These are phyloP conservation scores for Halisarca cf. caerulea DNA, from an alignment of 37 sponge, comb jelly and placozoan genomes.

Conservation along the genomic window DNA sequence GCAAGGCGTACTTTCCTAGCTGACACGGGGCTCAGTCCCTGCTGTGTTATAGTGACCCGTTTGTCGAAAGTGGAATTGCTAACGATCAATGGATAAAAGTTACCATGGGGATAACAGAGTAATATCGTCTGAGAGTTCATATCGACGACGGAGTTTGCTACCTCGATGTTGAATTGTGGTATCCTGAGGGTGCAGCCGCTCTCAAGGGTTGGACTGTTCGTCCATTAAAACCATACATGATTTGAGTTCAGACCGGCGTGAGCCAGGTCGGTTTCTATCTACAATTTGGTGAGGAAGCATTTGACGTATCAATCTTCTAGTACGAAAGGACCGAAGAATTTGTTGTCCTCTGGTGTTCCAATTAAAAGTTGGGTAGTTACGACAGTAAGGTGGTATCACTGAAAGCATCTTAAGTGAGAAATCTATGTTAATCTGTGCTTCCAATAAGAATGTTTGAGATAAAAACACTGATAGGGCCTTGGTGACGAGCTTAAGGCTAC, in stretches of 20 bases:
- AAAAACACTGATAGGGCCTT: constrained; percentile 62
- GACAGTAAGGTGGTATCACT: constrained; percentile 57
- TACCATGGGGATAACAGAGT: constrained; percentile 96
- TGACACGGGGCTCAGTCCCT: constrained; percentile 50
- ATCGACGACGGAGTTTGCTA: constrained; percentile 92
- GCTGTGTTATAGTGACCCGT: constrained; percentile 87
- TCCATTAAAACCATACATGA: constrained; percentile 90
- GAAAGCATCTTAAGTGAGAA: constrained; percentile 70
- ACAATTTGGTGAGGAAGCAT: constrained; percentile 70
- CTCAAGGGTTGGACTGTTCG: constrained; percentile 91
- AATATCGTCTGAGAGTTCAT: constrained; percentile 86
- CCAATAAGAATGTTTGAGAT: constrained; percentile 49
- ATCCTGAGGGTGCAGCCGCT: constrained; percentile 83
- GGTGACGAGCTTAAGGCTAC: constrained; percentile 43
- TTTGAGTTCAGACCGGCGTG: constrained; percentile 93
- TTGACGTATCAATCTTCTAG: constrained; percentile 51
- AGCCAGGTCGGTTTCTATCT: constrained; percentile 94
- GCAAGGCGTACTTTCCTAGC: constrained; percentile 70
- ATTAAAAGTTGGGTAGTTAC: constrained; percentile 68
- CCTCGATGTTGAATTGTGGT: constrained; percentile 97
- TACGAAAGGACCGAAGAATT: constrained; percentile 82
- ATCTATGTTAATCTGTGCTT: constrained; percentile 53
- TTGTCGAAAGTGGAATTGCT: constrained; percentile 63
- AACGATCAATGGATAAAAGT: constrained; percentile 90
- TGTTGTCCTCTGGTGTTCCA: constrained; percentile 75